Evolutionary conservation across 30 jellyfish, hydroid and myxozoan species (phyloP), one percentile per base, ranked within the genome.

Genomic region (Clytia hemisphaerica): DNA sequence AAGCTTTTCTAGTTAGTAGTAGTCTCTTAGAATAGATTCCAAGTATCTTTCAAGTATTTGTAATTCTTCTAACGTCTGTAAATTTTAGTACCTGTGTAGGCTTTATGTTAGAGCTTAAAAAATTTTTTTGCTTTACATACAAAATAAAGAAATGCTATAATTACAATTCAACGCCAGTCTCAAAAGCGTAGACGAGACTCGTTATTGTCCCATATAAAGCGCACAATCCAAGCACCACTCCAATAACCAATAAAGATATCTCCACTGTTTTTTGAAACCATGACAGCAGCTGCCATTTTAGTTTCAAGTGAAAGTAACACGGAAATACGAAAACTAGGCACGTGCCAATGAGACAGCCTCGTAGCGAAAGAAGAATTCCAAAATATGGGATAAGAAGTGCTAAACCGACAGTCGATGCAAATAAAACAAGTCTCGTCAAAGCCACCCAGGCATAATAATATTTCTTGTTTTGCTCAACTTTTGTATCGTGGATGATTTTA

Each of bases 291-390:
- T 46, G 63, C 94, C 94, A 72, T 44, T 72, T 82, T 34, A 82
- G 32, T 48, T 82, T 82, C 58, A 82, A 29, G 45, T 82, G 94
- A 35, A 72, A 72, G 4, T 42, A 22, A 51, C 87, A 82, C 0
- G 88, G 88, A 28, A 72, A 57, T 2, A 82, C 22, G 27, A 82
- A 64, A 10, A 58, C 88, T 2, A 82, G 68, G 27, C 72, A 26
- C 18, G 83, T 82, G n/a, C 94, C 94, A 12, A 64, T 46, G 0
- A 82, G 30, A 33, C 76, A 68, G 15, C 94, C 94, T n/a, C 72
- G 46, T 1, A 82, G 63, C 4, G 88, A 78, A 22, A 82, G 83
- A 3, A 82, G 54, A 14, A 76, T 78, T 22, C 94, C 94, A 65
- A 82, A 82, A 51, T 69, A 73, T 0, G 94, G 85, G 30, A 82